phyloP scores from a whole-genome alignment of 1,140 invertebrate species.

The Triops longicaudatus region DNA sequence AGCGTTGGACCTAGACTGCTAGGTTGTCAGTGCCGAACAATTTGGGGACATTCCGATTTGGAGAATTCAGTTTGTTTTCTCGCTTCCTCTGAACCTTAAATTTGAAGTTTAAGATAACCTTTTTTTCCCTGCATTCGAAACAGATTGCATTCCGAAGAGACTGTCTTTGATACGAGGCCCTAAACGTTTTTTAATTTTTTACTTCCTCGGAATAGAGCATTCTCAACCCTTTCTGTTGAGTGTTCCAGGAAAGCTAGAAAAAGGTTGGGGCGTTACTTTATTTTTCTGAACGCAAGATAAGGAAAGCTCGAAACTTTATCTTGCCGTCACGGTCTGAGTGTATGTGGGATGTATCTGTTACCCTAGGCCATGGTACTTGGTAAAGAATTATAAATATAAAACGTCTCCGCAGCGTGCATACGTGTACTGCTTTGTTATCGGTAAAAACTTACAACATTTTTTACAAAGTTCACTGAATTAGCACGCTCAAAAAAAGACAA shows the following conservation, averaged over 20 bases:
- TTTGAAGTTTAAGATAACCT: background rate
- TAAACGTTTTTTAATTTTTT: background rate
- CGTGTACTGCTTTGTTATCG: background rate
- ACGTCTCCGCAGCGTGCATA: background rate
- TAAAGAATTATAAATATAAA: background rate
- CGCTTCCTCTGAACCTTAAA: background rate
- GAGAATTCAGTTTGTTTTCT: background rate
- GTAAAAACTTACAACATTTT: background rate
- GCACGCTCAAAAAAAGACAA: background rate
- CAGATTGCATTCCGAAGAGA: background rate
- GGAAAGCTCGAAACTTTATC: too few relatives aligned
- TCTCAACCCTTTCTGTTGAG: background rate
- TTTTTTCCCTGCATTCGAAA: background rate
- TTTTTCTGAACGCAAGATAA: too few relatives aligned
- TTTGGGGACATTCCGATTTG: background rate
- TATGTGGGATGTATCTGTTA: background rate
- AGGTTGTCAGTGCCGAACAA: background rate
- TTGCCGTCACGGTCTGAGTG: background rate
- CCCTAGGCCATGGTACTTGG: background rate
- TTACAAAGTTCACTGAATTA: background rate
- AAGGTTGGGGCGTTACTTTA: too few relatives aligned
- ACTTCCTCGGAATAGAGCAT: background rate
- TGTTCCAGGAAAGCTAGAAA: background rate
- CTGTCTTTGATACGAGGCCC: background rate
- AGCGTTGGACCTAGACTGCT: too few relatives aligned